Evolutionary conservation across 2,888 invertebrate species (phyloP), one percentile per base, ranked within the genome.

Genomic region (Anodontia alba): DNA sequence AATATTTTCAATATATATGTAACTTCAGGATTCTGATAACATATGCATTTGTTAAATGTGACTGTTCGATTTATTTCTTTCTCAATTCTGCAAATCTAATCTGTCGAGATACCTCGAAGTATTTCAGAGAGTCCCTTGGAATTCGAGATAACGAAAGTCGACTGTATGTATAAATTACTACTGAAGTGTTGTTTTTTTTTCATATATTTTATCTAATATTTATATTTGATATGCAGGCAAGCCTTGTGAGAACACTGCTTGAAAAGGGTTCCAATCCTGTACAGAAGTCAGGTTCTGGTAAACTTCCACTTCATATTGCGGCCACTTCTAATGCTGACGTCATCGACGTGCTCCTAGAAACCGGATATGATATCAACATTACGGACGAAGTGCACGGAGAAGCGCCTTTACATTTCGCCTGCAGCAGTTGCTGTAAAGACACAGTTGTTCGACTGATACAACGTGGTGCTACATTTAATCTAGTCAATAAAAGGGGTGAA

Each of bases 371-470:
- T 76, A 86, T 91, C 70, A 89, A 88, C 69, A 74, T 78, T 23
- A 73, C 54, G n/a, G 89, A 90, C 70, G 73, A 69, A 38, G 76
- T 89, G 26, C 85, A 87, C 36, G 82, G 83, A 0, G 88, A 90
- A 71, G 88, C 90, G 1, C 87, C 90, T 0, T 57, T 91, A n/a
- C 90, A 91, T 72, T 70, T 88, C 38, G 90, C 90, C 0, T 91
- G 90, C 70, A 69, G 77, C 15, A 76, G 84, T 17, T 76, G 79
- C 20, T 80, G 81, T 38, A 77, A 73, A 3, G 85, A 83, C 31
- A 84, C 83, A 10, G 79, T 89, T 29, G 26, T 80, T 38, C 77
- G 57, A 23, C 83, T 91, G 7, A 71, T 91, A 38, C 86, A 81
- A 57, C 73, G 43, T 67, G 90, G 90, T 31, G 83, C 88, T 31